phyloP scores from a whole-genome alignment of 2,113 vertebrate species.

The Brienomyrus longianalis region DNA sequence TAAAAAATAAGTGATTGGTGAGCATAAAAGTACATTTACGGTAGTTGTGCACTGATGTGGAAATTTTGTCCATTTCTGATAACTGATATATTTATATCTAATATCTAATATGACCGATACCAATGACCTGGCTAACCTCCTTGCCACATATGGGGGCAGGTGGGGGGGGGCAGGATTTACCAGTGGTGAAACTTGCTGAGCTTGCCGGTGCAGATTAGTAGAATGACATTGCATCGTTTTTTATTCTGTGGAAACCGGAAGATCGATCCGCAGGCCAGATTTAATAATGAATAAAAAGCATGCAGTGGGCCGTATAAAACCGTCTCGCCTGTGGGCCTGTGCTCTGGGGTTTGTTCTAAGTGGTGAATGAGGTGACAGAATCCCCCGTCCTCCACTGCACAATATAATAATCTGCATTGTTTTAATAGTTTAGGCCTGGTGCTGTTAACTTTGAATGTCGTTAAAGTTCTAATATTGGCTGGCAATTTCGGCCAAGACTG shows the following conservation, averaged over 20 bases:
- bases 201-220: not conserved
- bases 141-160: not conserved
- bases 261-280: not conserved
- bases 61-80: not conserved
- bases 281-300: not conserved
- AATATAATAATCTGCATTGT: not conserved
- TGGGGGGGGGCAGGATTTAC: not conserved
- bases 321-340: not conserved
- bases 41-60: not conserved
- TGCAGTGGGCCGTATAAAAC: not conserved
- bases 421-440: not conserved
- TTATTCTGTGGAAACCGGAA: not conserved
- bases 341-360: not conserved
- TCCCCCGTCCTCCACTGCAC: not conserved
- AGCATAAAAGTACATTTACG: not conserved
- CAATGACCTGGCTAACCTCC: not conserved
- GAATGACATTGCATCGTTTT: not conserved
- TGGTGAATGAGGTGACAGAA: not conserved
- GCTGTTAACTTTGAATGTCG: not conserved
- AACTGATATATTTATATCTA: not conserved
- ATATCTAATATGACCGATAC: not conserved
- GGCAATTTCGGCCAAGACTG: not conserved
- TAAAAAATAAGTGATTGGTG: not conserved
- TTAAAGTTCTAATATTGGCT: not conserved
- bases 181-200: not conserved